A percentile compares a stretch with the other conserved stretches of the same genome.
These are phyloP conservation scores for Pseudanteris insignis DNA, from an alignment of 2,888 invertebrate genomes.

Conservation along the genomic window DNA sequence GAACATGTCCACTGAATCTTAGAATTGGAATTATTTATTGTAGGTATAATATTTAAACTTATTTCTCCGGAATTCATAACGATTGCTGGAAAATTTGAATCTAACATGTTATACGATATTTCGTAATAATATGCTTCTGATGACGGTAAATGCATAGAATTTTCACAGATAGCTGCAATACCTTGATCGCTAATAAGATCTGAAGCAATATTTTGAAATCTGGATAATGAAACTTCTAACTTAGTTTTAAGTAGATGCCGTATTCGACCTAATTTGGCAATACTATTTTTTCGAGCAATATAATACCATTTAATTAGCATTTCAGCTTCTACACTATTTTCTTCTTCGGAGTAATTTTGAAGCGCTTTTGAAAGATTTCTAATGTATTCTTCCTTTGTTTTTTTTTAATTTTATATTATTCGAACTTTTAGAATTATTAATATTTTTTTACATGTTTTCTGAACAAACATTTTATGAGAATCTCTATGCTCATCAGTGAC, in stretches of 20 bases:
- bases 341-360: background rate
- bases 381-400: constrained; percentile 14
- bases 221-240: constrained; percentile 3
- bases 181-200: background rate
- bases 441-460: background rate
- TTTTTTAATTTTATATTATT: constrained; percentile 7
- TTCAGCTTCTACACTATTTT: background rate
- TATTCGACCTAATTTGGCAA: background rate
- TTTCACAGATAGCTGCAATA: constrained; percentile 8
- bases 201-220: constrained; percentile 1
- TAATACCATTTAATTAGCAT: constrained; percentile 10
- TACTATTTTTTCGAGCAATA: background rate
- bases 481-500: no score
- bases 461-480: no score
- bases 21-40: background rate
- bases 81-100: background rate
- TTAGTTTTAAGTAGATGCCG: constrained; percentile 3
- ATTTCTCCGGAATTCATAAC: constrained; percentile 3
- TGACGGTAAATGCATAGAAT: constrained; percentile 3
- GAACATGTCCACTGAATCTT: constrained; percentile 11
- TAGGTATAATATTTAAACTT: background rate
- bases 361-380: background rate
- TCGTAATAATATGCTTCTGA: constrained; percentile 12
- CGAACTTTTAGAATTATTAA: background rate
- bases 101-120: constrained; percentile 6